Base-by-base conservation (phyloP, 2,113 vertebrate genomes). In the Peromyscus leucopus region DNA sequence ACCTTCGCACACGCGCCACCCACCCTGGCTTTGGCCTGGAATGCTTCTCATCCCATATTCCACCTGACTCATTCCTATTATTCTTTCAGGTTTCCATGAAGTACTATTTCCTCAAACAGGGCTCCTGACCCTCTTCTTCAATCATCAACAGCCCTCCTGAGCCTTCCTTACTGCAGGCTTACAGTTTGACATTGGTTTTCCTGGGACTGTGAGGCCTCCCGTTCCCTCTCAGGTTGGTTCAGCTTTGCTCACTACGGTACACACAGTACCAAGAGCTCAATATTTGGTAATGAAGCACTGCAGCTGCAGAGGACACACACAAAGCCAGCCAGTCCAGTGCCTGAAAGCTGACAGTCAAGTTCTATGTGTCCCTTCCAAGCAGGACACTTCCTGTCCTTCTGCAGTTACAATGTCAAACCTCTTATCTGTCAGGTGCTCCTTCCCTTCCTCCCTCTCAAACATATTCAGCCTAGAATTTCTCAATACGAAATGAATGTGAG, bases 401-500 rank as follows among this genome's bases (percentile, higher is more conserved):
- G 33, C 15, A 36, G 91, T 80, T 87, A 93, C 79, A 94, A 78
- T 6, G 65, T 96, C 91, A 90, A 63, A 89, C 83, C 59, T 93
- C 92, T 96, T 87, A 96, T 93, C 96, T 93, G 83, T 91, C 92
- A 89, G 88, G 39, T 79, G 86, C 55, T 90, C n/a, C n/a, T 89
- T 46, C 26, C 42, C 57, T 93, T 93, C 55, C 74, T 96, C 86
- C 72, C 75, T 67, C 93, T 91, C 86, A 92, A 92, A 95, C 88
- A 86, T 13, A 94, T 24, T 55, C 86, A 61, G 63, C 57, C 91
- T 80, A 63, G 61, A 86, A 92, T 46, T 39, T 59, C 83, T 97
- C 55, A 8, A 1, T 24, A 55, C 89, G 63, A 92, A 96, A 90
- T 57, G 36, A 48, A 39, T 0, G 2, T 51, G 67, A 17, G 51